Base-by-base conservation (phyloP, 2,797 vertebrate species). In the Enteromius anoplus region DNA sequence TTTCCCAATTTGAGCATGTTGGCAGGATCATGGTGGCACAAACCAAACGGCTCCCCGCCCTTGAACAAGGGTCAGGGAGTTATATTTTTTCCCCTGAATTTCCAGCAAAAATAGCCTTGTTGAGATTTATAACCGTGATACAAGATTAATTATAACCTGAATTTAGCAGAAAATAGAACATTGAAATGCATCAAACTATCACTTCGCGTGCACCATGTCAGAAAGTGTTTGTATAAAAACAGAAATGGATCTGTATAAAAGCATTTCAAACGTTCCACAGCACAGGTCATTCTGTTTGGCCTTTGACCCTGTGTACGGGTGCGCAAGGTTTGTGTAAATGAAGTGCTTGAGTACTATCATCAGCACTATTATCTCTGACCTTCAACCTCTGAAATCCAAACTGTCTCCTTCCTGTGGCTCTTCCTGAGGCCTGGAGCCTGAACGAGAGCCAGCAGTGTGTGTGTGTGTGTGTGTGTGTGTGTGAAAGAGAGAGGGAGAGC, bases 381-480 rank as follows among this genome's bases (percentile, higher is more conserved):
- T 75, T 81, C 60, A 49, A 81, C 86, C 82, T 37, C 76, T 68
- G 76, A 78, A 81, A 85, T 84, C 75, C 66, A 83, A 77, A 81
- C 70, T 76, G 83, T 87, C 86, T 80, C 85, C 73, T 84, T 87
- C 80, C 71, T 85, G 80, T 79, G 75, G 47, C 64, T 80, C 86
- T 85, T 85, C 84, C 84, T 83, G 55, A 76, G 26, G 81, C 77
- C 68, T 83, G 37, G 79, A 42, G 83, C 72, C 68, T 77, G 80
- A 51, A 64, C 14, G 70, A n/a, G 62, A 55, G 80, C 75, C 78
- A 86, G 71, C 64, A 29, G 32, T 47, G 60, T 49, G 83, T 62
- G 32, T 83, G 65, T 75, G 65, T 79, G 47, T 80, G 70, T 85
- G 80, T 75, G 58, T 79, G 84, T 83, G 78, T 78, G 73, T 78